These are phyloP conservation scores for Plebejus anna DNA, from an alignment of 2,888 invertebrate species.

Conservation along the genomic window DNA sequence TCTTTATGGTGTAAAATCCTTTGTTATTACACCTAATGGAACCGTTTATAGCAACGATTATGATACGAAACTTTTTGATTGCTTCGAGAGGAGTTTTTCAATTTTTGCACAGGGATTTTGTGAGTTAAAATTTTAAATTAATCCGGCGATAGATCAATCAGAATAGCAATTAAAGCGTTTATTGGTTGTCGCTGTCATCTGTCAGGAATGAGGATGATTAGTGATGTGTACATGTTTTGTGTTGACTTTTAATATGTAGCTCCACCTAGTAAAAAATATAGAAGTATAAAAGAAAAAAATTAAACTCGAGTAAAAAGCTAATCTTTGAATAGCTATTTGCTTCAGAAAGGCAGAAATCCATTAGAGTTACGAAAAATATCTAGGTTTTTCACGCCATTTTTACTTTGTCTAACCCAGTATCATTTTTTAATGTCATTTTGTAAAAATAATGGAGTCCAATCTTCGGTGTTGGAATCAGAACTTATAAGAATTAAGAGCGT, in stretches of 20 bases:
- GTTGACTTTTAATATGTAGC: neutral
- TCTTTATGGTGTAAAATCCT: constrained; percentile 47
- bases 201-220: neutral
- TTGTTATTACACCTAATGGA: constrained; percentile 65
- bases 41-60: constrained; percentile 59
- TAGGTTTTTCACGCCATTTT: too few species aligned
- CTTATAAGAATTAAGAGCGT: too few species aligned
- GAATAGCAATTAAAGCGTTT: neutral
- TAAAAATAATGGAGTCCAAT: too few species aligned
- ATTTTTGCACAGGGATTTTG: constrained; percentile 2
- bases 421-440: too few species aligned
- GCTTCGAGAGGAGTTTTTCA: constrained; percentile 2
- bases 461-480: too few species aligned
- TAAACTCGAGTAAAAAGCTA: too few species aligned
- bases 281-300: too few species aligned
- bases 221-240: constrained; percentile 5
- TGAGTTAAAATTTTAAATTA: neutral
- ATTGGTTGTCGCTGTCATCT: neutral
- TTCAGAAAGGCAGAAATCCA: too few species aligned
- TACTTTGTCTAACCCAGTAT: too few species aligned
- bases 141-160: constrained; percentile 4
- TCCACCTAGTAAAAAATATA: neutral
- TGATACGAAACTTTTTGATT: constrained; percentile 24
- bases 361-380: too few species aligned
- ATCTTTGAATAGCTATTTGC: too few species aligned